Percentiles rank a stretch among this genome's conserved stretches.
These are phyloP conservation scores for Tenthredo scrophulariae DNA, from an alignment of 2,888 invertebrate species.

Conservation along the genomic window DNA sequence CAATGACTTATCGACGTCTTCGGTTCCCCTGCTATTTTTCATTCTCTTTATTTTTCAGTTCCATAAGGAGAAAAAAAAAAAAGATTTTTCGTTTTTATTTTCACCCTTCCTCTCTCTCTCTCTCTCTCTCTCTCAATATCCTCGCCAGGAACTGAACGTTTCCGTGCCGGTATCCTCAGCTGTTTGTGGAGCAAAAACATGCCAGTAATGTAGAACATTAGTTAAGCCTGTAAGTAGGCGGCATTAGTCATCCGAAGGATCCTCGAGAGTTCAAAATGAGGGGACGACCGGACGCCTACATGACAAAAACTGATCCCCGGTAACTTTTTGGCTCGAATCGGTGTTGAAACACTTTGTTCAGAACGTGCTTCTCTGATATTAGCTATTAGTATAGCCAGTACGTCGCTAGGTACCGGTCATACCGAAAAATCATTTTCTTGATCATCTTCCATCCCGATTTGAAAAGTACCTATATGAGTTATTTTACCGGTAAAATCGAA, in stretches of 20 bases:
- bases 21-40: slow-evolving; percentile 13
- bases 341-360: neutral
- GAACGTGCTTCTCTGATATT: slow-evolving; percentile 19
- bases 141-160: neutral
- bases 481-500: neutral
- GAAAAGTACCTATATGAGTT: neutral
- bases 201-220: slow-evolving; percentile 43
- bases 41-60: slow-evolving; percentile 24
- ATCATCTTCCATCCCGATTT: neutral
- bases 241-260: slow-evolving; percentile 54
- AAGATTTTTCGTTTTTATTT: neutral
- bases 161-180: neutral
- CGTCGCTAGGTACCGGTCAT: neutral
- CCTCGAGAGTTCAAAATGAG: slow-evolving; percentile 44
- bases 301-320: slow-evolving; percentile 41
- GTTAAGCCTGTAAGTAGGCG: slow-evolving; percentile 39
- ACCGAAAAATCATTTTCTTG: neutral
- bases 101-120: neutral
- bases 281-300: slow-evolving; percentile 13
- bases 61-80: neutral
- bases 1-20: slow-evolving; percentile 53
- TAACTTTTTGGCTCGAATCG: neutral
- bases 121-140: neutral
- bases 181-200: slow-evolving; percentile 43
- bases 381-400: neutral